phyloP scores from a whole-genome alignment of 2,113 vertebrate genomes.

The Nibea coibor region DNA sequence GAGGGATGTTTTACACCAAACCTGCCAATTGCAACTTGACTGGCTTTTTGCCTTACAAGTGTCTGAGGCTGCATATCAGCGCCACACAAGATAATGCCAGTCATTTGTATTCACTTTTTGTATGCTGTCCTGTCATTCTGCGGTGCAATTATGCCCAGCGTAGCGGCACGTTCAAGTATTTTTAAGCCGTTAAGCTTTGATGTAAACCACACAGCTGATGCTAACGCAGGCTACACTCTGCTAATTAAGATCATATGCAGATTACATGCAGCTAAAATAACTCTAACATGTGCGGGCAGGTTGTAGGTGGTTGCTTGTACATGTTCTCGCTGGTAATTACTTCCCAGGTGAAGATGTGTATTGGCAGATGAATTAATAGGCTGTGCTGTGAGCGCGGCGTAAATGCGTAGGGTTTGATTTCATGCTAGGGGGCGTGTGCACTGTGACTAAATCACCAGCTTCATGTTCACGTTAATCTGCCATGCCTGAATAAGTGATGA shows the following conservation, averaged over 20 bases:
- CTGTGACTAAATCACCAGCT: slow-evolving; percentile 27
- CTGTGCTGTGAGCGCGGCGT: slow-evolving; percentile 14
- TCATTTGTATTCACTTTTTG: slow-evolving; percentile 30
- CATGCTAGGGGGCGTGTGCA: slow-evolving; percentile 2
- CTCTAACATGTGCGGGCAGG: slow-evolving; percentile 2
- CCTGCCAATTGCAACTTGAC: slow-evolving; percentile 31
- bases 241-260: slow-evolving; percentile 19
- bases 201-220: slow-evolving; percentile 9
- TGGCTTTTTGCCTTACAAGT: slow-evolving; percentile 4
- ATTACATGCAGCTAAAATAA: slow-evolving; percentile 14
- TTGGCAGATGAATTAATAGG: slow-evolving; percentile 41
- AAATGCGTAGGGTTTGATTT: slow-evolving; percentile 34
- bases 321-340: slow-evolving; percentile 46
- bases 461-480: slow-evolving; percentile 33
- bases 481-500: slow-evolving; percentile 40
- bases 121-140: neutral
- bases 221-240: neutral
- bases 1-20: slow-evolving; percentile 31
- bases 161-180: slow-evolving; percentile 3
- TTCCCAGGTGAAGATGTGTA: slow-evolving; percentile 27
- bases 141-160: slow-evolving; percentile 10
- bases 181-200: slow-evolving; percentile 34
- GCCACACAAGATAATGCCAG: neutral
- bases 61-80: slow-evolving; percentile 46
- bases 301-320: slow-evolving; percentile 23